Evolutionary conservation across 1,140 invertebrate genomes (phyloP), one percentile per base, ranked within the genome.

Genomic region (Penaeus chinensis): DNA sequence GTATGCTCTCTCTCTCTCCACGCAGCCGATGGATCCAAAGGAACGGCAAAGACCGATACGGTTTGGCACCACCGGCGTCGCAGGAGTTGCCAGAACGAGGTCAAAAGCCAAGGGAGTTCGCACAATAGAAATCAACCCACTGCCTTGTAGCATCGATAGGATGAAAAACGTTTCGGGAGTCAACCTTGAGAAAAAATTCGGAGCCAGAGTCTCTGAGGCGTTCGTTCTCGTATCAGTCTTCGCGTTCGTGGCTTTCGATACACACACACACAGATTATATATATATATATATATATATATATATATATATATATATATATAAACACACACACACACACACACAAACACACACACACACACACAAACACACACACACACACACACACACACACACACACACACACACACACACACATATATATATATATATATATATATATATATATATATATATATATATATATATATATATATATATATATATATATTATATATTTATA

Each of bases 391-490:
- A 3, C 10, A 74, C 27, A 74, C 5, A n/a, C 22, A n/a, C 22
- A 74, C 27, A 18, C 27, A 74, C 8, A 24, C 27, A 74, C 8
- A 74, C 8, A 74, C 3, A n/a, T 24, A 74, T 74, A 74, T 74
- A 74, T 20, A 24, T n/a, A 54, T 54, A 54, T n/a, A 74, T 74
- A 74, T 74, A 74, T n/a, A 74, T 8, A 24, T 74, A 74, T 74
- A 74, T 74, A 74, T 74, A 74, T 74, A 74, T 74, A 74, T 27
- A 24, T 74, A 74, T 74, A 74, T 27, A 74, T 74, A 74, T 74
- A 74, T 27, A 27, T 74, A 74, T 27, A 74, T 74, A 74, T 74
- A 74, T 74, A 74, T 74, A 74, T 74, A 74, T 74, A 74, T 27
- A 27, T 74, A 74, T 74, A 74, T 74, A 74, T 74, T 32, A 74